Conservation (phyloP, 2,797 vertebrate genomes). For the Tympanoctomys barrerae region DNA sequence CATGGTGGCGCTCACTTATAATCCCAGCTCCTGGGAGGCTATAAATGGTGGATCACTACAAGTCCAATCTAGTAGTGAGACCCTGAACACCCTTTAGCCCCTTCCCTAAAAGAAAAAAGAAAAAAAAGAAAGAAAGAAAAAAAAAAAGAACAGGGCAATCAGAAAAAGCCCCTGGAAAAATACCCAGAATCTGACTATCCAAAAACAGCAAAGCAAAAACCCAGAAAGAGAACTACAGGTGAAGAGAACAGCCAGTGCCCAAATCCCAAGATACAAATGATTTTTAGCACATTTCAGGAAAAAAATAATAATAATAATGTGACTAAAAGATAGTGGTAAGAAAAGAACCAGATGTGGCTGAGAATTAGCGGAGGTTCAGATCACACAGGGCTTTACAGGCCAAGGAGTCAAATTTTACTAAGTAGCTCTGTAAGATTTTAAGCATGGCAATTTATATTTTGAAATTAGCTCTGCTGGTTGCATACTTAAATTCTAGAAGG, state of each 20-base stretch:
- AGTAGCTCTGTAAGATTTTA: conserved; percentile 31
- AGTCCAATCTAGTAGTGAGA: no score
- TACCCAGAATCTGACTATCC: neutral
- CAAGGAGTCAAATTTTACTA: conserved; percentile 31
- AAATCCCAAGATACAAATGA: conserved; percentile 32
- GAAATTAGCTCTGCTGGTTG: conserved; percentile 25
- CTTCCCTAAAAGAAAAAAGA: no score
- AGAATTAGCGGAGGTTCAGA: neutral
- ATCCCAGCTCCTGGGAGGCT: no score
- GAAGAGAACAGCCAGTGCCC: neutral
- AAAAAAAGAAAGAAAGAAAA: no score
- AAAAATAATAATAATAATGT: neutral
- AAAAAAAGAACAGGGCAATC: neutral
- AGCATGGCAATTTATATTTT: conserved; percentile 42
- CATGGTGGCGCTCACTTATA: no score
- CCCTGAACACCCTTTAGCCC: no score
- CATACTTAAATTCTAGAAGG: conserved; percentile 34
- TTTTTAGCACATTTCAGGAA: conserved; percentile 30
- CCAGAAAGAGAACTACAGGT: conserved; percentile 19
- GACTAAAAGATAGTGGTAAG: neutral
- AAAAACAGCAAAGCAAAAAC: conserved; percentile 40
- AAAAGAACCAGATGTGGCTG: neutral
- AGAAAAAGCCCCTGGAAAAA: conserved; percentile 25
- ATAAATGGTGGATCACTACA: no score
- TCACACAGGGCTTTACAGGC: neutral